Evolutionary conservation across 2,113 vertebrate species (phyloP), one percentile per base, ranked within the genome.

Genomic region (Vireo altiloquus): DNA sequence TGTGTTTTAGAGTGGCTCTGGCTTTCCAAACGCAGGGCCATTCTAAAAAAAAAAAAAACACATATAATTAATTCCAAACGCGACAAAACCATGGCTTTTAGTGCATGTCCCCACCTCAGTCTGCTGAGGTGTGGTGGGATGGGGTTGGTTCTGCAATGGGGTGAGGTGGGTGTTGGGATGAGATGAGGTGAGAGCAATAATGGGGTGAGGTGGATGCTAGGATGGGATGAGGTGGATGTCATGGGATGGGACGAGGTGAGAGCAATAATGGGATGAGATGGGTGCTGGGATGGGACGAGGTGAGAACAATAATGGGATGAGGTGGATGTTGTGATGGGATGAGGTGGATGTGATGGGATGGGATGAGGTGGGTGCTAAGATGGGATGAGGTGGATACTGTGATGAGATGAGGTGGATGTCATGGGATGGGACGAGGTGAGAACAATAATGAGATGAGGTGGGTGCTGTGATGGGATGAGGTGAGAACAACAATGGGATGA

Each of bases 1-100:
- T 87, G 96, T 54, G 90, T 49, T 97, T 92, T 40, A 72, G 77
- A 92, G 84, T 40, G 71, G 82, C 77, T 95, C 91, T 89, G 22
- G 42, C 87, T 87, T 47, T 39, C 28, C n/a, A 53, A 89, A 59
- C 14, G 37, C 54, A 68, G 44, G 75, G 20, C 4, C 37, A 25
- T 46, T 56, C 31, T 18, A 6, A 40, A 49, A 42, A 70, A 79
- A 42, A 70, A 79, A 63, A 42, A 42, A 42, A 60, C 11, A 10
- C 49, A 52, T 60, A 5, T 37, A 31, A 95, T 96, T 89, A 91
- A 75, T 52, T 79, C 92, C 84, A 92, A 94, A 94, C 46, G 80
- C 74, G 39, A 78, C 31, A 44, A 89, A 87, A 4, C 33, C 23
- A 31, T 25, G 44, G 57, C 4, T 33, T 82, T 70, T 22, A 15